Evolutionary conservation across 1,140 invertebrate species (phyloP), one percentile per base, ranked within the genome.

Genomic region (Drosophila aff.): DNA sequence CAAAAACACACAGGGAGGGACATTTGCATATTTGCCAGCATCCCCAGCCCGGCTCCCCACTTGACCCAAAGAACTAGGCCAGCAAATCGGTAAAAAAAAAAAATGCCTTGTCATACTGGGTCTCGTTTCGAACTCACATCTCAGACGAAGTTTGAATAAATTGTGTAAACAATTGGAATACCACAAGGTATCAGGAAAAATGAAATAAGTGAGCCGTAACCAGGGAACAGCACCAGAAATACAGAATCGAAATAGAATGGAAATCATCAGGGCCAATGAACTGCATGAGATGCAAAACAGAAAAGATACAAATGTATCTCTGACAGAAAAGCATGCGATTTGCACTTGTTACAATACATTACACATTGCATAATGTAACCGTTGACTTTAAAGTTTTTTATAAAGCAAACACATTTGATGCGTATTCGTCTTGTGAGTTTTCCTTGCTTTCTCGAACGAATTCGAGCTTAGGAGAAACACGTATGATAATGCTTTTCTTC

Each of bases 201-300:
- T 83, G 81, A 83, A 83, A 76, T 83, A 83, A 83, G 80, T 82
- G 81, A 82, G 81, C 80, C 81, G 76, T 82, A 61, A 59, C 63
- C 66, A 57, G 46, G 60, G 47, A 18, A 18, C 28, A 8, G 26
- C 5, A 52, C 31, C 18, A 62, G 46, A 28, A 75, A 62, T 59
- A 52, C 62, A 31, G 59, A 65, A 49, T 47, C 44, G 49, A 46
- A 79, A 79, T 62, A 44, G 50, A 64, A 64, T 49, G 47, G 46
- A 69, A 71, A 76, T 61, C 36, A 69, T 62, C 23, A 53, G 36
- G 69, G 81, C 75, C 81, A 83, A 84, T 84, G 81, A 84, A 79
- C 81, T 83, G 81, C 76, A 69, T 49, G 69, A 82, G 49, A 57
- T 67, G 66, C 60, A 65, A 50, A 52, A 26, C 9, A 18, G 62